A percentile compares a stretch with the other conserved stretches of the same genome.
Conservation (phyloP, 2,113 vertebrate genomes). For the Ranitomeya variabilis region DNA sequence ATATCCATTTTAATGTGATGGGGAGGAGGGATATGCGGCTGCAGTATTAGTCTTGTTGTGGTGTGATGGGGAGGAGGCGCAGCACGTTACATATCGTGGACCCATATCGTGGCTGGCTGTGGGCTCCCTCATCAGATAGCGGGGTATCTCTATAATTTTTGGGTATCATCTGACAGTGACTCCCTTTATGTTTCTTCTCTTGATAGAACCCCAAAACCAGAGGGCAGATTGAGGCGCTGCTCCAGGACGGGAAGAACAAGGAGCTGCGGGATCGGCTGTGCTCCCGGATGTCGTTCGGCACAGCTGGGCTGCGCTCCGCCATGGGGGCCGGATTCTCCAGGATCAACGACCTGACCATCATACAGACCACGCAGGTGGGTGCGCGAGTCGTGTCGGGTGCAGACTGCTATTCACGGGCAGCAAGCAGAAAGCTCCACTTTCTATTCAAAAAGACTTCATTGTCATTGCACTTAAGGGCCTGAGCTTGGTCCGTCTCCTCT, state of each 20-base stretch:
- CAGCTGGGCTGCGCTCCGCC: slow-evolving; percentile 86
- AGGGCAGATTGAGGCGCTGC: slow-evolving; percentile 81
- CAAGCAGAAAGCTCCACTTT: no score
- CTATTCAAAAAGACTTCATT: no score
- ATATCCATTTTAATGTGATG: background rate
- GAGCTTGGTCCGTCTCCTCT: no score
- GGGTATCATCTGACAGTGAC: background rate
- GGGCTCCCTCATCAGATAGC: no score
- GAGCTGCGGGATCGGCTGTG: slow-evolving; percentile 83
- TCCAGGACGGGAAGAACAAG: slow-evolving; percentile 70
- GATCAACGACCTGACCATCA: slow-evolving; percentile 94
- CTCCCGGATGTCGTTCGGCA: slow-evolving; percentile 87
- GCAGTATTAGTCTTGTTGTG: background rate
- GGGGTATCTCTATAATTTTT: no score
- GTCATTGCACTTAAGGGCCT: no score
- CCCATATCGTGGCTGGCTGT: no score
- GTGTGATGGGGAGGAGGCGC: background rate
- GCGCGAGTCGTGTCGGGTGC: background rate
- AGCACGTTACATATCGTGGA: no score
- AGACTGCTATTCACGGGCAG: no score
- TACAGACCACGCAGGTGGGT: slow-evolving; percentile 92
- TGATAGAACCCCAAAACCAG: slow-evolving; percentile 83
- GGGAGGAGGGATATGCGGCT: background rate
- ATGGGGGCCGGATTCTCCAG: slow-evolving; percentile 93
- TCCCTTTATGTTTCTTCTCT: background rate